Evolutionary conservation across 2,888 invertebrate species (phyloP).

Genomic region (Emesis furor): DNA sequence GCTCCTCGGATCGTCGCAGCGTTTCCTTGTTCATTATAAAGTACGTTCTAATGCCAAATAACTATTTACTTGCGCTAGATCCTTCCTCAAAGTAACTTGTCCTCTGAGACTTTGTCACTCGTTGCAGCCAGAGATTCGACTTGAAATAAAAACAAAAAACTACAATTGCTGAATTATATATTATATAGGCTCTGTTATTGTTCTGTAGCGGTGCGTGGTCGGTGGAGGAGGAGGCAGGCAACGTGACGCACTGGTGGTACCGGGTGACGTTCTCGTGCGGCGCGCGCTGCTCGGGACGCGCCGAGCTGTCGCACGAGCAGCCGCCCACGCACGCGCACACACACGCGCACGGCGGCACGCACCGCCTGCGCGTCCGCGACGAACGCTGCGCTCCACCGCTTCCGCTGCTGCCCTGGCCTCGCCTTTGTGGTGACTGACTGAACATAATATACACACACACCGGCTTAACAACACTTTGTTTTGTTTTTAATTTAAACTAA

Average conservation of each 20-base stretch:
- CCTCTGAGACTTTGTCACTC: too few species aligned
- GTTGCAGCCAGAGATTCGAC: too few species aligned
- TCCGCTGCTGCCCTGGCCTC: neutral
- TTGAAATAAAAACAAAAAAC: too few species aligned
- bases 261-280: neutral
- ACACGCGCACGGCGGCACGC: neutral
- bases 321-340: neutral
- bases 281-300: neutral
- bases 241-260: neutral
- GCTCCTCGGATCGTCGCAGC: too few species aligned
- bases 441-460: too few species aligned
- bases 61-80: too few species aligned
- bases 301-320: neutral
- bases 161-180: too few species aligned
- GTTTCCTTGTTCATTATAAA: too few species aligned
- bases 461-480: too few species aligned
- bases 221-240: conserved; percentile 3
- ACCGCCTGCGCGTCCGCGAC: neutral
- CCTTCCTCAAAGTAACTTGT: too few species aligned
- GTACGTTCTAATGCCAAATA: too few species aligned
- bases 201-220: neutral
- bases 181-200: neutral
- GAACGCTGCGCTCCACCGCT: neutral
- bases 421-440: neutral
- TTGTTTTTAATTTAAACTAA: too few species aligned